Evolutionary conservation across 2,113 vertebrate genomes (phyloP).

Genomic region (Indri indri): DNA sequence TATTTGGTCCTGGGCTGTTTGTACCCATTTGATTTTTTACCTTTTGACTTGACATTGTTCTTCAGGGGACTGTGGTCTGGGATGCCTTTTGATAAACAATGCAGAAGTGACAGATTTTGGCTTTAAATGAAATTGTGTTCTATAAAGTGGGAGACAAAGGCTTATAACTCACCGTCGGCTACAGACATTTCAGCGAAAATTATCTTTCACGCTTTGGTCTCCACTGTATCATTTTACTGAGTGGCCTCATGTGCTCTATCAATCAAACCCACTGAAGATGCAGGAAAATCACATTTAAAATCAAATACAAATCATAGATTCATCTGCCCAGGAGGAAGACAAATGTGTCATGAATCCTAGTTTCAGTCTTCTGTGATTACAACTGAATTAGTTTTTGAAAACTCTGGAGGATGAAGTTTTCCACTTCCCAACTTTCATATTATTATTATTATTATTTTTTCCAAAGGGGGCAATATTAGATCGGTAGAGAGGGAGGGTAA

Average conservation of each 20-base stretch:
- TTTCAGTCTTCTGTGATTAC: conserved; percentile 79
- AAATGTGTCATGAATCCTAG: conserved; percentile 65
- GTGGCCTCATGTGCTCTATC: conserved; percentile 82
- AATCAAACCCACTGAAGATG: conserved; percentile 83
- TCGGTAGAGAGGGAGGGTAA: neutral
- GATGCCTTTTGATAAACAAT: conserved; percentile 86
- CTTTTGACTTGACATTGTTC: conserved; percentile 76
- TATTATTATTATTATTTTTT: conserved; percentile 37
- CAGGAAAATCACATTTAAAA: conserved; percentile 82
- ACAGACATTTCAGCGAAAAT: conserved; percentile 83
- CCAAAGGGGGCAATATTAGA: neutral
- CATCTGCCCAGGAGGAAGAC: conserved; percentile 79
- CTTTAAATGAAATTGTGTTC: conserved; percentile 87
- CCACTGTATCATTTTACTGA: conserved; percentile 84
- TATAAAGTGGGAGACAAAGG: conserved; percentile 87
- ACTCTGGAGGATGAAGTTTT: conserved; percentile 59
- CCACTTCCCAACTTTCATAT: neutral
- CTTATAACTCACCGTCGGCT: conserved; percentile 82
- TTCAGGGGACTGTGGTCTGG: conserved; percentile 64
- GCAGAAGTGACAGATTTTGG: conserved; percentile 84
- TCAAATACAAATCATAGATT: conserved; percentile 81
- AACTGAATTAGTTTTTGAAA: conserved; percentile 73
- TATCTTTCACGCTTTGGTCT: conserved; percentile 85
- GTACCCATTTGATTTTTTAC: conserved; percentile 78
- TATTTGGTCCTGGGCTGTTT: conserved; percentile 72